These are phyloP conservation scores for Dendroctonus ponderosae DNA, from an alignment of 1,140 invertebrate species.

Conservation along the genomic window DNA sequence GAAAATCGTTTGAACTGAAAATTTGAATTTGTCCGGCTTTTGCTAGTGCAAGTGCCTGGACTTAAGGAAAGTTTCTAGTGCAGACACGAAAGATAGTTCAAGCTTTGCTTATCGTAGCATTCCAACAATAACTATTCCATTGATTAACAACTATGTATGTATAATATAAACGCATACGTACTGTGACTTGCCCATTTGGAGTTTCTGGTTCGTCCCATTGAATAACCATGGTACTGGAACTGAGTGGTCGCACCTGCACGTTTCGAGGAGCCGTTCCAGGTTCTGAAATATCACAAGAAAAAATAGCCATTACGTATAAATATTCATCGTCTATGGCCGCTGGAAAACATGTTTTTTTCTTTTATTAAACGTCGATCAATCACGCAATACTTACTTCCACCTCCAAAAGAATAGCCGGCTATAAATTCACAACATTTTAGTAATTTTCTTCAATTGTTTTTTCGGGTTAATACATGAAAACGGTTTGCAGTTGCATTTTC, in stretches of 20 bases:
- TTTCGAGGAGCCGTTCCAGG: constrained; percentile 92
- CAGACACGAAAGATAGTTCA: too few species aligned
- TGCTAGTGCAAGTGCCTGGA: too few species aligned
- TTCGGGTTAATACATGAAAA: neutral
- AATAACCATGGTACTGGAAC: constrained; percentile 91
- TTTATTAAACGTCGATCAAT: neutral
- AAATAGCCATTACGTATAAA: neutral
- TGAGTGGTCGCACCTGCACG: constrained; percentile 88
- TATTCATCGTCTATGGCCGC: neutral
- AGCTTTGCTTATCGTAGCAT: too few species aligned
- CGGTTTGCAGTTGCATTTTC: too few species aligned
- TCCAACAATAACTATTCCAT: too few species aligned
- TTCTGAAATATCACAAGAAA: constrained; percentile 59
- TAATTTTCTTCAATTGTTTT: neutral
- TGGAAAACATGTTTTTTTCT: too few species aligned
- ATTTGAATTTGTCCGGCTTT: too few species aligned
- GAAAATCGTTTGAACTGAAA: too few species aligned
- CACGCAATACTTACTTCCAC: constrained; percentile 73
- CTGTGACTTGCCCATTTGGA: constrained; percentile 94
- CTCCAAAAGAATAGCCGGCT: constrained; percentile 82
- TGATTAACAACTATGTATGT: too few species aligned
- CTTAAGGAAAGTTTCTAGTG: too few species aligned
- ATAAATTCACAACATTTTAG: constrained; percentile 36
- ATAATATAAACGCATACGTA: constrained; percentile 57
- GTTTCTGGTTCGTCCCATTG: constrained; percentile 97